These are phyloP conservation scores for Sus scrofa DNA, from an alignment of 2,113 vertebrate species.

Conservation along the genomic window DNA sequence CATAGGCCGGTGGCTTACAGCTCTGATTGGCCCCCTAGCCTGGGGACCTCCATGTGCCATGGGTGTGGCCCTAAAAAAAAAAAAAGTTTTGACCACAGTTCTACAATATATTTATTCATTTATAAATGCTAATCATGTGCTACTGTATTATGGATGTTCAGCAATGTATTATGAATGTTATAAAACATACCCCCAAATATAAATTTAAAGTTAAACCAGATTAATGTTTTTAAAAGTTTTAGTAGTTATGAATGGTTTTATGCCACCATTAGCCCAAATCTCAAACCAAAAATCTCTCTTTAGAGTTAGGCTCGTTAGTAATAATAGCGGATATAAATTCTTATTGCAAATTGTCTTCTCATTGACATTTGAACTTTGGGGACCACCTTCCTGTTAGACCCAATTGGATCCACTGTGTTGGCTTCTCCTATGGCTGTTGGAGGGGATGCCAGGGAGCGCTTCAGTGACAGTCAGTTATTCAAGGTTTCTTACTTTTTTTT, in stretches of 20 bases:
- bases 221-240: not conserved
- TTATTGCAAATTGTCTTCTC: not conserved
- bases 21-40: too few species aligned
- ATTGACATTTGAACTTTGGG: not conserved
- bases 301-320: not conserved
- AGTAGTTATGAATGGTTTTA: not conserved
- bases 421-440: rapidly evolving
- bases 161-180: not conserved
- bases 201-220: not conserved
- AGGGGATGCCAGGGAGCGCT: rapidly evolving
- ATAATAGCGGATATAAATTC: not conserved
- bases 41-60: too few species aligned
- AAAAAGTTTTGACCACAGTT: not conserved
- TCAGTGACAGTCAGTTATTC: not conserved
- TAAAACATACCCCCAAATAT: not conserved
- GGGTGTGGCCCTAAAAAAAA: too few species aligned
- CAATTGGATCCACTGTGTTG: rapidly evolving
- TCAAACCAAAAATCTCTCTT: not conserved
- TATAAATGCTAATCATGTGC: not conserved
- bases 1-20: too few species aligned
- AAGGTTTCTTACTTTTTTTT: not conserved
- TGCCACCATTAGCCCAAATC: not conserved
- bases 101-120: not conserved
- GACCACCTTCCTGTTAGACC: not conserved
- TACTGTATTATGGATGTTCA: too few species aligned